Evolutionary conservation across 1,140 invertebrate species (phyloP).

Genomic region (Paramacrobiotus metropolitanus): DNA sequence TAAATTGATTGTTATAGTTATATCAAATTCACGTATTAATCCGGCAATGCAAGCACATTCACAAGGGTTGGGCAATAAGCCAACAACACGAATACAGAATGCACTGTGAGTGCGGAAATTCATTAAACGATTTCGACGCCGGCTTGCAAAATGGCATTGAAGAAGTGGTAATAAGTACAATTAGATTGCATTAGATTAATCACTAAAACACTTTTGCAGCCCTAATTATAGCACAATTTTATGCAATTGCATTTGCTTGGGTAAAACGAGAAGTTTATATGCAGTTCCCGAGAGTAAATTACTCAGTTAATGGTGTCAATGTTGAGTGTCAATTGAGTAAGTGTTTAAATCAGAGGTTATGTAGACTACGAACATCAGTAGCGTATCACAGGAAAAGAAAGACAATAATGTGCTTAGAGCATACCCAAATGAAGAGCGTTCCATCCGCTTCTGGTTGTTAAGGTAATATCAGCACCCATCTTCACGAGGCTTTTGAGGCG

Average conservation of each 20-base stretch:
- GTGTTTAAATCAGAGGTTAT: background rate
- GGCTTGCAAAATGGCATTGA: too few species aligned
- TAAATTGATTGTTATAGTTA: too few species aligned
- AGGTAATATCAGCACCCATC: slow-evolving; percentile 27
- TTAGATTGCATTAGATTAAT: too few species aligned
- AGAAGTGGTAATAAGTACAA: too few species aligned
- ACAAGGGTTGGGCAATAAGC: too few species aligned
- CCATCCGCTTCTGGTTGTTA: slow-evolving; percentile 29
- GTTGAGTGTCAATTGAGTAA: background rate
- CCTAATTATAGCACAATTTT: too few species aligned
- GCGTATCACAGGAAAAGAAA: slow-evolving; percentile 19
- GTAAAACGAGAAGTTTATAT: background rate
- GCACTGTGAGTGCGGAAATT: too few species aligned
- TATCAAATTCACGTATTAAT: too few species aligned
- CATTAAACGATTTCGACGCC: too few species aligned
- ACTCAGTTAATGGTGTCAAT: background rate
- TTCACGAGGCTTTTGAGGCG: slow-evolving; percentile 28
- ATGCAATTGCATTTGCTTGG: background rate
- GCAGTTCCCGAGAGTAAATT: background rate
- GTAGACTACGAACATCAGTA: background rate
- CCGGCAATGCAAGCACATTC: too few species aligned
- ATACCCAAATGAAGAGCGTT: slow-evolving; percentile 29
- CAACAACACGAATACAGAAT: too few species aligned
- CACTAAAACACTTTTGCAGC: too few species aligned
- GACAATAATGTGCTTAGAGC: slow-evolving; percentile 26